Evolutionary conservation across 92 coral and sea anemone genomes (phyloP).

Genomic region (Zoanthus sociatus): DNA sequence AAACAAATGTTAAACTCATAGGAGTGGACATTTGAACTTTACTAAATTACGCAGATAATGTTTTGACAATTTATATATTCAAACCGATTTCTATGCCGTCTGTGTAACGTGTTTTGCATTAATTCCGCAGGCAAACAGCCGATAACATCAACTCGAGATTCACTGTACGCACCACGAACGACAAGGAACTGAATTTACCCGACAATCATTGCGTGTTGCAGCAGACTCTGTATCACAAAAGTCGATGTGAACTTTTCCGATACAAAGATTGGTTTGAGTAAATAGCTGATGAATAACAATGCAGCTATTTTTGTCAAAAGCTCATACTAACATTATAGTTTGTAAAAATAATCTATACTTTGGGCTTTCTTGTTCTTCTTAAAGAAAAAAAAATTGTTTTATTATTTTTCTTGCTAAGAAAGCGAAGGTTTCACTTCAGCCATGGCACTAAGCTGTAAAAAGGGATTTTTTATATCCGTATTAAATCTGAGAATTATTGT

Average conservation of each 20-base stretch:
- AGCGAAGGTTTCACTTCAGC: slow-evolving; percentile 4
- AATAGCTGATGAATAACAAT: not conserved
- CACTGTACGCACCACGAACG: slow-evolving; percentile 10
- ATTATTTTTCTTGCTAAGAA: slow-evolving; percentile 12
- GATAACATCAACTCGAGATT: not conserved
- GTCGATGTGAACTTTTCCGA: slow-evolving; percentile 48
- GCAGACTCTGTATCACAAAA: slow-evolving; percentile 48
- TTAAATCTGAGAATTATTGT: slow-evolving; percentile 31
- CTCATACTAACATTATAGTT: not conserved
- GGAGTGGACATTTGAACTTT: no score
- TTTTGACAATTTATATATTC: no score
- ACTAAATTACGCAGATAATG: no score
- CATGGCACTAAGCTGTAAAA: slow-evolving; percentile 29
- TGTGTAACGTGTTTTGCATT: not conserved
- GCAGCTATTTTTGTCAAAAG: not conserved
- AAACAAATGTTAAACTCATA: no score
- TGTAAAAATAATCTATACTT: slow-evolving; percentile 11
- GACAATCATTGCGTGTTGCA: slow-evolving; percentile 39
- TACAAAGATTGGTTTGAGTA: slow-evolving; percentile 23
- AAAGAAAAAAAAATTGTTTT: not conserved
- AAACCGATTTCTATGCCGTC: no score
- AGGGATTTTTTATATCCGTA: slow-evolving; percentile 39
- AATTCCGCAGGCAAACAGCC: slow-evolving; percentile 24
- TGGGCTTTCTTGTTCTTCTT: not conserved
- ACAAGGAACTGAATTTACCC: slow-evolving; percentile 33